Percentiles rank a stretch among this genome's conserved stretches.
phyloP scores from a whole-genome alignment of 2,888 invertebrate species.

The Antitype chi region DNA sequence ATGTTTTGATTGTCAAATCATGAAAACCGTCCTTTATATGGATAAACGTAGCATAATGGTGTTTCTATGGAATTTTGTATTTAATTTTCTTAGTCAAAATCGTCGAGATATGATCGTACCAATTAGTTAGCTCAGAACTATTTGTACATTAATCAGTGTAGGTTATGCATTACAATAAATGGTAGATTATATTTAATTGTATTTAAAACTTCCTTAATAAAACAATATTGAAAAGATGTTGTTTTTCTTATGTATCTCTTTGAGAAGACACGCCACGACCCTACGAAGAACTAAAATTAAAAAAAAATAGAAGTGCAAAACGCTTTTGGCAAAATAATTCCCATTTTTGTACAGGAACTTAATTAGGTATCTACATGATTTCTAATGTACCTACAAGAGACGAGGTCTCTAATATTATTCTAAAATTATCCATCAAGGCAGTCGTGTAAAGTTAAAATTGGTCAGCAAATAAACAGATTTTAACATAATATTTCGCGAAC shows the following conservation, averaged over 20 bases:
- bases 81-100: slow-evolving; percentile 78
- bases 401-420: not conserved
- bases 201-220: slow-evolving; percentile 88
- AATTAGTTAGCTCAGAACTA: slow-evolving; percentile 71
- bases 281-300: not conserved
- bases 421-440: not conserved
- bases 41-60: slow-evolving; percentile 66
- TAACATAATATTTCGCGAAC: not conserved
- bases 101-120: slow-evolving; percentile 74
- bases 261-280: not conserved
- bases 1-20: slow-evolving; percentile 72
- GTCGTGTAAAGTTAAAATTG: not conserved
- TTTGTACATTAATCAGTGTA: slow-evolving; percentile 82
- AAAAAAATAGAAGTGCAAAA: not conserved
- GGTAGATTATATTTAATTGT: slow-evolving; percentile 82
- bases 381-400: no score
- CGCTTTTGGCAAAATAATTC: slow-evolving; percentile 1
- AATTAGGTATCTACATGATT: not conserved
- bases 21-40: slow-evolving; percentile 75
- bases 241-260: slow-evolving; percentile 26
- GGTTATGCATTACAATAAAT: slow-evolving; percentile 74
- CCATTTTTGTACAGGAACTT: not conserved
- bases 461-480: not conserved
- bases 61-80: slow-evolving; percentile 68
- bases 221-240: slow-evolving; percentile 72